Evolutionary conservation across 2,797 vertebrate species (phyloP), one percentile per base, ranked within the genome.

Genomic region (Remorina albescens): DNA sequence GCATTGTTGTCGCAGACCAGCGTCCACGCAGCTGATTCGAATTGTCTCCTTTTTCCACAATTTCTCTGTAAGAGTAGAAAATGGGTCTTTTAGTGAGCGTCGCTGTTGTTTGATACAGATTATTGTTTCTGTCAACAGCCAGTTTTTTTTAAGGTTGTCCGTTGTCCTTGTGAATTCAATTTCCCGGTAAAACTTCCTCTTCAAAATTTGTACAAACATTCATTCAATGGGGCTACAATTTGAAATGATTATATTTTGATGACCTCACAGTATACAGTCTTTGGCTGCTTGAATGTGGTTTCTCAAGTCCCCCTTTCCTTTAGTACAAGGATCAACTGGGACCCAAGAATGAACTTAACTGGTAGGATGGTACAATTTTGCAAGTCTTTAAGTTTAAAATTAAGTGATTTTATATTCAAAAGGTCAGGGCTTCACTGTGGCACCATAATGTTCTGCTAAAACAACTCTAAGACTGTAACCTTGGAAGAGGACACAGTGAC

Each of bases 11-110:
- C 69, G n/a, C 41, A 64, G 49, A 70, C 37, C 61, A 21, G 3
- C 46, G 47, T 56, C 56, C 57, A 63, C 18, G n/a, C 39, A 42
- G 56, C 21, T 79, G 51, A 71, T 66, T 79, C 53, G 62, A 79
- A 64, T 44, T 21, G 46, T 28, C 51, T 32, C 66, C 65, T 50
- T 80, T 65, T 51, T 13, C 3, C 6, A 32, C 18, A 19, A 16
- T 25, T 51, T 71, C 18, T 53, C 28, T 25, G 5, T 25, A 26
- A 60, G n/a, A 50, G 41, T 19, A 42, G 8, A 63, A 63, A 63
- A 9, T 30, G 8, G 12, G 25, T 30, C 36, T 68, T 25, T 51
- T 51, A 18, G 19, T 39, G 57, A 60, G 41, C 62, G 37, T 15
- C 51, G 44, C 32, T 25, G 32, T 12, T 42, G 13, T 71, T 54